phyloP scores from a whole-genome alignment of 2,113 vertebrate species.

The Saccopteryx bilineata region DNA sequence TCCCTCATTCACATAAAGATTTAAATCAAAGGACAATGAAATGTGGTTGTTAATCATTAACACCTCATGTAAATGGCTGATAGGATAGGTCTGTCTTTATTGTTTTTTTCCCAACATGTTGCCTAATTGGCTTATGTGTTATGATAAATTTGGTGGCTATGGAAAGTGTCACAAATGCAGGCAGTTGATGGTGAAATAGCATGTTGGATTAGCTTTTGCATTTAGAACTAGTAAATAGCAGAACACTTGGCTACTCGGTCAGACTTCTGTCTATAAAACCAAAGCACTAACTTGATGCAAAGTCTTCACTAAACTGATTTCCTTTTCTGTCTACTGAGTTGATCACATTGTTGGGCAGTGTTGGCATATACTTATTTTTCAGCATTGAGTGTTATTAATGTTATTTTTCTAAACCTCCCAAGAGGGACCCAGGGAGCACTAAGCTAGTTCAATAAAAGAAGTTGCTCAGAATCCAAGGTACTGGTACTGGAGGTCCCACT shows the following conservation, averaged over 20 bases:
- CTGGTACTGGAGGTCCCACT: background rate
- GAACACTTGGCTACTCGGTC: background rate
- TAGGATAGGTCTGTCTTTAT: constrained; percentile 35
- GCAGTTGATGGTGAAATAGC: constrained; percentile 4
- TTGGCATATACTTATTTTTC: background rate
- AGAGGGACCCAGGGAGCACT: background rate
- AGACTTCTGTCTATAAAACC: constrained; percentile 22
- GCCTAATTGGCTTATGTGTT: constrained; percentile 67
- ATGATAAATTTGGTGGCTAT: constrained; percentile 60
- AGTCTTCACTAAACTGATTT: constrained; percentile 54
- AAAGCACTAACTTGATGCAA: constrained; percentile 6
- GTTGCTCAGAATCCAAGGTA: constrained; percentile 26
- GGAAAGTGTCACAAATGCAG: constrained; percentile 57
- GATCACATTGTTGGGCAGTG: background rate
- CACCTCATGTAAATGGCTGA: constrained; percentile 34
- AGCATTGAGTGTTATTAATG: background rate
- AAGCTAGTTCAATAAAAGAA: constrained; percentile 11
- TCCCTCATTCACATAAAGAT: background rate
- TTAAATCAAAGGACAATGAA: constrained; percentile 17
- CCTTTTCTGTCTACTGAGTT: background rate
- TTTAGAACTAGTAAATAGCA: constrained; percentile 34
- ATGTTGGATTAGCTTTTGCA: background rate
- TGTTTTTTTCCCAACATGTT: constrained; percentile 31
- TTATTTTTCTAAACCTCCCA: background rate
- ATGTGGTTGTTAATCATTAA: constrained; percentile 53